A percentile compares a stretch with the other conserved stretches of the same genome.
Conservation (phyloP, 2,797 vertebrate species). For the Crenuchus spilurus region DNA sequence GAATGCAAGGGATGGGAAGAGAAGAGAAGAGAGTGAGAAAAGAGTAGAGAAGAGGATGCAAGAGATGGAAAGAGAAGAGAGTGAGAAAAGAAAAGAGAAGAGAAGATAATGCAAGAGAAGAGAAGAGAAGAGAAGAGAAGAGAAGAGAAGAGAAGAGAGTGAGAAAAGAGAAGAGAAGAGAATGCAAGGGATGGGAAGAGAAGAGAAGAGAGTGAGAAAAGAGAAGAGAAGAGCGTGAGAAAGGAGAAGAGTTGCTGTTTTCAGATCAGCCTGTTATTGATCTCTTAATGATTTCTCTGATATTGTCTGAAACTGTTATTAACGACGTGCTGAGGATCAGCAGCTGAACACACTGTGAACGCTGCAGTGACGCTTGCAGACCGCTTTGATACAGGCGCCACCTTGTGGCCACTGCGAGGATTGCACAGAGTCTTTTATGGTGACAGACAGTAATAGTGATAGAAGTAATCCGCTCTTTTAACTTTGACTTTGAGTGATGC, state of each 20-base stretch:
- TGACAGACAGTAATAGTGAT: neutral
- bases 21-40: neutral
- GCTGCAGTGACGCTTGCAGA: neutral
- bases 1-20: too few species aligned
- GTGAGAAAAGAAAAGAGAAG: neutral
- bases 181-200: too few species aligned
- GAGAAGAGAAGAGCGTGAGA: too few species aligned
- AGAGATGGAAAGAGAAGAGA: neutral
- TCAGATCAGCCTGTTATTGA: too few species aligned
- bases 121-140: neutral
- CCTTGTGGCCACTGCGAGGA: slow-evolving; percentile 20
- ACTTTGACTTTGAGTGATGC: neutral
- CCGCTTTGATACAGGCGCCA: slow-evolving; percentile 30
- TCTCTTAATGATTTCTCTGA: too few species aligned
- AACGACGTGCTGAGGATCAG: neutral
- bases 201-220: too few species aligned
- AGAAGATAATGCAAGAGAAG: too few species aligned
- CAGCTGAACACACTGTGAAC: neutral
- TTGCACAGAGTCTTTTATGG: neutral
- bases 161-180: neutral
- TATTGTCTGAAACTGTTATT: neutral
- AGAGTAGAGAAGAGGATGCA: neutral
- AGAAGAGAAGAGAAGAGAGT: neutral
- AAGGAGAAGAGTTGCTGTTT: too few species aligned
- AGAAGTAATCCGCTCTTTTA: neutral